Percentiles rank a stretch among this genome's conserved stretches.
Evolutionary conservation across 1,140 invertebrate species (phyloP).

Genomic region (Drosophila asahinai): DNA sequence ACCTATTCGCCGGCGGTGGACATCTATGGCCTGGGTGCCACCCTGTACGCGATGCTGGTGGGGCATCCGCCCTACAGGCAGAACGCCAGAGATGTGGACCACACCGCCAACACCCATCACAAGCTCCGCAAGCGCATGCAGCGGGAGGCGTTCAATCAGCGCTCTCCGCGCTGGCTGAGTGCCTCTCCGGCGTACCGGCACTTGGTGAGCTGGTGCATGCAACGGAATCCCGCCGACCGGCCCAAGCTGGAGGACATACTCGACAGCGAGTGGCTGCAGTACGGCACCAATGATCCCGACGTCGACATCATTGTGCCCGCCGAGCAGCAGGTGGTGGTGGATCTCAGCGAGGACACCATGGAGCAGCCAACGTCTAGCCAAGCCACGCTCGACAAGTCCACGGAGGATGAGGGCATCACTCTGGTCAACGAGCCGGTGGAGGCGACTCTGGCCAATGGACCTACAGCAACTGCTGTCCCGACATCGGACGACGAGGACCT

Average conservation of each 20-base stretch:
- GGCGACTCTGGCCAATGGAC: neutral
- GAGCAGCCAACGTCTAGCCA: constrained; percentile 21
- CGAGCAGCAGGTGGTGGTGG: constrained; percentile 52
- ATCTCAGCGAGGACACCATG: constrained; percentile 63
- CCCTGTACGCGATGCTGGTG: constrained; percentile 94
- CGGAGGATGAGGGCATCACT: constrained; percentile 18
- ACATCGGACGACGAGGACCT: constrained; percentile 38
- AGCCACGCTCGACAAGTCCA: neutral
- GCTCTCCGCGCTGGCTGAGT: constrained; percentile 88
- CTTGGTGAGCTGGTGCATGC: constrained; percentile 91
- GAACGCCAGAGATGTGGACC: constrained; percentile 68
- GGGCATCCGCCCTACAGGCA: constrained; percentile 90
- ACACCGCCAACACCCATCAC: constrained; percentile 43
- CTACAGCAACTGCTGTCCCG: neutral
- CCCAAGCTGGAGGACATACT: constrained; percentile 89
- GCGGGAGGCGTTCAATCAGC: constrained; percentile 64
- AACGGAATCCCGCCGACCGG: constrained; percentile 90
- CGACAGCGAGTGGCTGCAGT: constrained; percentile 88
- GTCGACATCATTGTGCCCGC: constrained; percentile 40
- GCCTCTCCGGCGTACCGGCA: constrained; percentile 90
- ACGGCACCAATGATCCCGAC: constrained; percentile 29
- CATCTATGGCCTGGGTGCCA: constrained; percentile 95
- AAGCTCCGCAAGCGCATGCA: constrained; percentile 57
- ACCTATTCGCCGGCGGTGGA: constrained; percentile 95
- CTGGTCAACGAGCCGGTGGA: neutral